phyloP scores from a whole-genome alignment of 2,888 invertebrate genomes.

The Mayetiola destructor region DNA sequence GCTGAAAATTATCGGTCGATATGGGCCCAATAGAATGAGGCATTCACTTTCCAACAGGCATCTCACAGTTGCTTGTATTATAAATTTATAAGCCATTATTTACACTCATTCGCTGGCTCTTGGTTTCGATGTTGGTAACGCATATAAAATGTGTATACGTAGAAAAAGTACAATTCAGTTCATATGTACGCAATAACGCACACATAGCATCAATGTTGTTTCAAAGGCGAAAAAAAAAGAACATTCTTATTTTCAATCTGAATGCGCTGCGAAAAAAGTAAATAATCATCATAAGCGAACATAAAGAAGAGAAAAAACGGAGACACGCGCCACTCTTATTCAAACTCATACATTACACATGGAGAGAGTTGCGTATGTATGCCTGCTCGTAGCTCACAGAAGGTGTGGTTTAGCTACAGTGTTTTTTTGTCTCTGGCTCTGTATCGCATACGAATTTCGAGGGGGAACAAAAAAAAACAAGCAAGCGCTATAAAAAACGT shows the following conservation, averaged over 20 bases:
- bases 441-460: not conserved
- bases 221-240: no score
- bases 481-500: not conserved
- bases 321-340: conserved; percentile 9
- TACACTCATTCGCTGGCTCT: conserved; percentile 12
- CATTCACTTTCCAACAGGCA: conserved; percentile 9
- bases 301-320: not conserved
- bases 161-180: no score
- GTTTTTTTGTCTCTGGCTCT: not conserved
- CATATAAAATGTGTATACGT: not conserved
- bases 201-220: no score
- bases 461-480: no score
- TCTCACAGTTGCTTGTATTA: conserved; percentile 1
- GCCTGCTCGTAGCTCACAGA: not conserved
- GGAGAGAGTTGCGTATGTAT: not conserved
- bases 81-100: conserved; percentile 12
- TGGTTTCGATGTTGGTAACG: no score
- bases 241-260: no score
- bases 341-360: not conserved
- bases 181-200: no score
- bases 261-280: conserved; percentile 9
- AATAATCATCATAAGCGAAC: not conserved
- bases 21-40: not conserved
- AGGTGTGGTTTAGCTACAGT: conserved; percentile 11
- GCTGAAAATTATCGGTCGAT: not conserved